Base-by-base conservation (phyloP, 2,888 invertebrate species). In the Orthosia incerta region DNA sequence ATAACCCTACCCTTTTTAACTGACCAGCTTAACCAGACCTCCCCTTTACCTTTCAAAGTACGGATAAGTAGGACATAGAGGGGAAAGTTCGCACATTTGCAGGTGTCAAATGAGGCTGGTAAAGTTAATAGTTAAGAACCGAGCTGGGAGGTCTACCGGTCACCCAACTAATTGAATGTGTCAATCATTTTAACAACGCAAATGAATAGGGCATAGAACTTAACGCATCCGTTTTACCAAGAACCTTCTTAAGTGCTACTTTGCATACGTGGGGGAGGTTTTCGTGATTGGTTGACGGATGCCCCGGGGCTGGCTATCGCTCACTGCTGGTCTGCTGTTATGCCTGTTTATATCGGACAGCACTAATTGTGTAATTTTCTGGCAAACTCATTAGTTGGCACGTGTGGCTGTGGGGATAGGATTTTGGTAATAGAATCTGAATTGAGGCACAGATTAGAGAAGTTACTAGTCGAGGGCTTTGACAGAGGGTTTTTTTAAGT, bases 181-280 rank as follows among this genome's bases (percentile, higher is more conserved):
- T 97, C 97, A 97, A 97, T 97, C 97, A 97, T 97, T 96, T 97
- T 97, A 97, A 97, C 97, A 97, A 97, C 97, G 96, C 95, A 97
- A 97, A 97, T 96, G 95, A 96, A 96, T 95, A 94, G 95, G 92
- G 94, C 93, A 93, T 92, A 93, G 92, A 91, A 89, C 84, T 73
- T 88, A 90, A 89, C 86, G 76, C 89, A 88, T 80, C 95, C 94
- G 93, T 83, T 83, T 79, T 89, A 91, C 74, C 57, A 62, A 86
- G 94, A 91, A 73, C 93, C 89, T 83, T 88, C 79, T 64, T 68
- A 72, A 80, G 74, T 80, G 68, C 70, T 79, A 76, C 68, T 80
- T 76, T 84, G 82, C 80, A 82, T 71, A 71, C 13, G 48, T 57
- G 71, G 68, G 69, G 70, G 81, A 69, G 84, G 71, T 80, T 80